Evolutionary conservation across 2,888 invertebrate genomes (phyloP), one percentile per base, ranked within the genome.

Genomic region (Hemicrepidius hirtus): DNA sequence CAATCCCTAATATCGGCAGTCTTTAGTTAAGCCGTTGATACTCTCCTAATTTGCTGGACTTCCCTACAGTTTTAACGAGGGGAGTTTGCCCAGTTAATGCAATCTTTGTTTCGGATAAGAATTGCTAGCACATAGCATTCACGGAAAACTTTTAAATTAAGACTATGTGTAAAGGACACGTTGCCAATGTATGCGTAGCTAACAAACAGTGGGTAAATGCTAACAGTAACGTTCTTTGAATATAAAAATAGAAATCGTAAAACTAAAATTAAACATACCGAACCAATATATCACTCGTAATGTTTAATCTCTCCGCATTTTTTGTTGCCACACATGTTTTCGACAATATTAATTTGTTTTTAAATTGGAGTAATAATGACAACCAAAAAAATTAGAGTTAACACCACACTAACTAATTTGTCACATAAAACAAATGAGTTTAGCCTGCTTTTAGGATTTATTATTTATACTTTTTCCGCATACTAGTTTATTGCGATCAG

Each of bases 31-130:
- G 80, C 83, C 83, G 80, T 83, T 83, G 83, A 84, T 83, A 81
- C 83, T 81, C 80, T 81, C 78, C 83, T 83, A 84, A 84, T 84
- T 84, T 84, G 82, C 83, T 75, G 84, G 83, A 84, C 83, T 83
- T 79, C 80, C 81, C 80, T 79, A 71, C 69, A 75, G 80, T 80
- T 82, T 82, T 82, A 83, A 79, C 76, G 68, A 68, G 70, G 64
- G 67, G 57, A 68, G 57, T 57, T 68, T 68, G 49, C 49, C 41
- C 35, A 32, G 37, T 18, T 49, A 59, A 68, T 60, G 20, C 37
- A 57, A 67, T 60, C 68, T 68, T 62, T 62, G 68, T 35, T 62
- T 49, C 49, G 68, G n/a, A n/a, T 10, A 46, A 49, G 16, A 59
- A 59, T 50, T 46, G 49, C 68, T n/a, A 57, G 44, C 24, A 35